Percentiles rank a stretch among this genome's conserved stretches.
Evolutionary conservation across 2,113 vertebrate species (phyloP).

Genomic region (Stigmatopora nigra): DNA sequence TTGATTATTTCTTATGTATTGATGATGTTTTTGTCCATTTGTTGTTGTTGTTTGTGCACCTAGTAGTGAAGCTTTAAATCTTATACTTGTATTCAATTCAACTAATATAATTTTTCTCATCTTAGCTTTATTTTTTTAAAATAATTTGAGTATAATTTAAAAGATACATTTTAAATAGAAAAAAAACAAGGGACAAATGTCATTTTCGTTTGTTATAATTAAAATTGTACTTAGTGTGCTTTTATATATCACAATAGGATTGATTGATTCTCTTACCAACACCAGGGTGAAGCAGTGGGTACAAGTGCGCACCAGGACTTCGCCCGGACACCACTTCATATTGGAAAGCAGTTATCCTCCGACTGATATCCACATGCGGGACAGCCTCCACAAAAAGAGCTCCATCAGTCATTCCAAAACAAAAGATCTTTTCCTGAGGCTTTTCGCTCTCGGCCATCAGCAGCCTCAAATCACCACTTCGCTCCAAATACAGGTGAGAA

Average conservation of each 20-base stretch:
- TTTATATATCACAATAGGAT: neutral
- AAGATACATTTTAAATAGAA: too few species aligned
- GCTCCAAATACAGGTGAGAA: conserved; percentile 88
- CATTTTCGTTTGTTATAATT: too few species aligned
- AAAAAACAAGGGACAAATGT: too few species aligned
- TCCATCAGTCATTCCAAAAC: conserved; percentile 78
- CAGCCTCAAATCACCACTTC: conserved; percentile 79
- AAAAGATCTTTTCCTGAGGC: conserved; percentile 65
- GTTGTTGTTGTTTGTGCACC: too few species aligned
- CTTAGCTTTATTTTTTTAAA: too few species aligned
- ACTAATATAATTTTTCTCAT: too few species aligned
- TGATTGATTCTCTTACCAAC: conserved; percentile 32
- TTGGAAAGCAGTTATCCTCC: conserved; percentile 87
- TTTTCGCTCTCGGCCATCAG: conserved; percentile 76
- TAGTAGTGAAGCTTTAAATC: too few species aligned
- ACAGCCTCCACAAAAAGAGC: conserved; percentile 88
- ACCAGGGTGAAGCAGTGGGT: conserved; percentile 43
- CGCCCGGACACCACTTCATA: conserved; percentile 77
- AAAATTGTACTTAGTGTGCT: neutral
- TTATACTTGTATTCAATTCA: too few species aligned
- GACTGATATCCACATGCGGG: conserved; percentile 82
- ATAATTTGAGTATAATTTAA: too few species aligned
- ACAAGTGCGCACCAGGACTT: conserved; percentile 65
- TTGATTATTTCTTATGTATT: too few species aligned
- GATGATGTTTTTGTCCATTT: too few species aligned